phyloP scores from a whole-genome alignment of 1,140 invertebrate species.

The Ptiloglossa arizonensis region DNA sequence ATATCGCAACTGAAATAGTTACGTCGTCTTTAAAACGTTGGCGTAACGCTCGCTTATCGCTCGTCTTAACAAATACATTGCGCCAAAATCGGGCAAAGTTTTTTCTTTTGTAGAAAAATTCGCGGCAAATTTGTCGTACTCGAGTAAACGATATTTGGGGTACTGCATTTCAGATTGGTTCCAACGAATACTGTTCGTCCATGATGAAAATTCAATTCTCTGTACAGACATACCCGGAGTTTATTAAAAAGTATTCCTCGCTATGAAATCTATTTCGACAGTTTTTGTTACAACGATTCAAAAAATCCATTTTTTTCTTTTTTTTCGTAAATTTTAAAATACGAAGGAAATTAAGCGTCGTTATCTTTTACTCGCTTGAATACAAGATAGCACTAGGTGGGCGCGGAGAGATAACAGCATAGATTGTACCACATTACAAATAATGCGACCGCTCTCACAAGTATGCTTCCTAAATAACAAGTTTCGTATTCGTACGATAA shows the following conservation, averaged over 20 bases:
- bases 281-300: no score
- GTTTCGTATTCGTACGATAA: background rate
- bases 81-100: no score
- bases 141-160: no score
- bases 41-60: background rate
- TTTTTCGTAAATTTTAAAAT: background rate
- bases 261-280: no score
- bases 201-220: no score
- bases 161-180: no score
- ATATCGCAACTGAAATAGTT: conserved; percentile 44
- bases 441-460: background rate
- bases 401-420: background rate
- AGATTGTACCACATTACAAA: background rate
- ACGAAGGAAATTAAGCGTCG: background rate
- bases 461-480: conserved; percentile 9
- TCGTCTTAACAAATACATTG: no score
- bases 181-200: no score
- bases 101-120: no score
- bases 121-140: no score
- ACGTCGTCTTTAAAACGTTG: background rate
- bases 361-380: conserved; percentile 4
- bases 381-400: conserved; percentile 7
- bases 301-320: background rate
- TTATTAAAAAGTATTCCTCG: no score
- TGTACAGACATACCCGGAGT: no score